phyloP scores from a whole-genome alignment of 2,888 invertebrate genomes.

The Acanthococcus lagerstroemiae region DNA sequence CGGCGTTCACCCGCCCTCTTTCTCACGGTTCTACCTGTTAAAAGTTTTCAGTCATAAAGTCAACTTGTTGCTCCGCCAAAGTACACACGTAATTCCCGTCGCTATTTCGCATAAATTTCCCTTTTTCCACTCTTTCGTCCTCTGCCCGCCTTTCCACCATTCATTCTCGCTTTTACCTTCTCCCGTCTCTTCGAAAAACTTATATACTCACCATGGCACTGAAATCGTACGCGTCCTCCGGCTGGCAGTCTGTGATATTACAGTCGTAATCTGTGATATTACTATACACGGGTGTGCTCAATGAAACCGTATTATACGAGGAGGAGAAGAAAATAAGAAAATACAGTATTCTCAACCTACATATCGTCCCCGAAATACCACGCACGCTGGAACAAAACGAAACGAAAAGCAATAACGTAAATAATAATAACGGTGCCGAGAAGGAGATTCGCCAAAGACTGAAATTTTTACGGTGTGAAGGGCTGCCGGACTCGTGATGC shows the following conservation, averaged over 20 bases:
- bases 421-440: too few relatives aligned
- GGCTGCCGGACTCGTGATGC: background rate
- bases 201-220: too few relatives aligned
- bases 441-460: background rate
- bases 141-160: background rate
- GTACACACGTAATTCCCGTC: background rate
- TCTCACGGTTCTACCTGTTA: background rate
- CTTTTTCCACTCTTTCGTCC: background rate
- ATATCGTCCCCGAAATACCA: background rate
- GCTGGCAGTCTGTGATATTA: conserved; percentile 22
- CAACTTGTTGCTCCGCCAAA: background rate
- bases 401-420: conserved; percentile 5
- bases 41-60: background rate
- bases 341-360: background rate
- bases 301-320: background rate
- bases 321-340: background rate
- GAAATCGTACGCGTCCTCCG: background rate
- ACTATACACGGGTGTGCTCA: conserved; percentile 21
- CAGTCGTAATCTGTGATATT: conserved; percentile 18
- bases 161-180: background rate
- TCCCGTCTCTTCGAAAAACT: too few relatives aligned
- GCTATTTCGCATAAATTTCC: background rate
- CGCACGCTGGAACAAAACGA: background rate
- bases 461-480: too few relatives aligned
- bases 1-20: background rate